Conservation (phyloP, 2,888 invertebrate species). For the Ophioninae sp. region DNA sequence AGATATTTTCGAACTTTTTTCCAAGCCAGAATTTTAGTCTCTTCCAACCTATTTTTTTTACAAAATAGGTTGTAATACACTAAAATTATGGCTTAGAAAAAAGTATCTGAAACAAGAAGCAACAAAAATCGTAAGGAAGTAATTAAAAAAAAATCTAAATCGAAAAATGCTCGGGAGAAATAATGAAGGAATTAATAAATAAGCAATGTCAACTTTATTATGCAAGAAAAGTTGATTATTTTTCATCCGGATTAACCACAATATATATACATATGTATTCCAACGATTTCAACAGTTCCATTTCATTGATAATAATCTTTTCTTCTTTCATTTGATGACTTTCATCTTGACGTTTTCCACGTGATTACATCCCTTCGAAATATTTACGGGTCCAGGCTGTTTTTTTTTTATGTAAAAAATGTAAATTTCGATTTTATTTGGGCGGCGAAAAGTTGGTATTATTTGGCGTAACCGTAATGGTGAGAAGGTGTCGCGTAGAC, state of each 20-base stretch:
- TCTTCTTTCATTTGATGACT: background rate
- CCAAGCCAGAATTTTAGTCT: no score
- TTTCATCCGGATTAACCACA: background rate
- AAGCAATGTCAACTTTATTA: background rate
- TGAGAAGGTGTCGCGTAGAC: constrained; percentile 66
- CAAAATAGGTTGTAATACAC: no score
- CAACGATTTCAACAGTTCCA: background rate
- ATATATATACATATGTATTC: background rate
- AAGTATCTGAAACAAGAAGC: background rate
- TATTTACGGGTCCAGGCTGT: background rate
- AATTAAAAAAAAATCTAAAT: no score
- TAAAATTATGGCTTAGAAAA: background rate
- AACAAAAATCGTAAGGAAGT: no score
- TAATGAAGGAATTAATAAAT: no score
- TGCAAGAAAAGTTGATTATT: background rate
- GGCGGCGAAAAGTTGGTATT: constrained; percentile 31
- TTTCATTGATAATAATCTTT: background rate
- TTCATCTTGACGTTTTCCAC: background rate
- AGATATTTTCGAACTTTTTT: no score
- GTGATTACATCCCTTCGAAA: background rate
- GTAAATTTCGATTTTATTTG: background rate
- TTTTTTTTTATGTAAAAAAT: background rate
- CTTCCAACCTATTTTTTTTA: no score
- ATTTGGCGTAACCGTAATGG: constrained; percentile 71
- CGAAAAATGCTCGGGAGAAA: no score